Conservation (phyloP, 2,888 invertebrate species). For the Drosophila affinis region DNA sequence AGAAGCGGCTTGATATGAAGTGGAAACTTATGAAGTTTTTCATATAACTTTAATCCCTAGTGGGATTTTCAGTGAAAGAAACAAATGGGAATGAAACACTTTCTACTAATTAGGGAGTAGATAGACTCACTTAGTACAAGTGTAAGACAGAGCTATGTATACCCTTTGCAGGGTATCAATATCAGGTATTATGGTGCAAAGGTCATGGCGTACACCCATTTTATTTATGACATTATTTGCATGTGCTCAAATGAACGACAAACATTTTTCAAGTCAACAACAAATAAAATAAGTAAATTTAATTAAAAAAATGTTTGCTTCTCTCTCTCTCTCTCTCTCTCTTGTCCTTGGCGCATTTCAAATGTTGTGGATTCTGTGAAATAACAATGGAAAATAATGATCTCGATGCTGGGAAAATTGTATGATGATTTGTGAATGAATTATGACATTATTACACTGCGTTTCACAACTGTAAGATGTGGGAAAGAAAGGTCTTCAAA, state of each 20-base stretch:
- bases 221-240: constrained; percentile 64
- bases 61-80: no score
- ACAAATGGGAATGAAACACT: not conserved
- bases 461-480: no score
- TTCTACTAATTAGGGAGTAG: not conserved
- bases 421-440: constrained; percentile 1
- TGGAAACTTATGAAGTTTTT: not conserved
- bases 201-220: constrained; percentile 39
- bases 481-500: no score
- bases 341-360: not conserved
- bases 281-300: constrained; percentile 55
- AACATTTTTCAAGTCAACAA: constrained; percentile 45
- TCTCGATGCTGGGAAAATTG: constrained; percentile 3
- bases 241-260: constrained; percentile 47
- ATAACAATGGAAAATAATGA: not conserved
- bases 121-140: not conserved
- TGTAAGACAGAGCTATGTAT: not conserved
- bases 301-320: constrained; percentile 60
- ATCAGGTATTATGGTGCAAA: constrained; percentile 35
- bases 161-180: constrained; percentile 1
- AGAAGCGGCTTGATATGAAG: not conserved
- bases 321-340: no score
- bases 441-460: not conserved
- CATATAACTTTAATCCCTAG: not conserved
- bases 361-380: constrained; percentile 5